A percentile compares a stretch with the other conserved stretches of the same genome.
phyloP scores from a whole-genome alignment of 2,113 vertebrate species.

The Bagarius yarrelli region DNA sequence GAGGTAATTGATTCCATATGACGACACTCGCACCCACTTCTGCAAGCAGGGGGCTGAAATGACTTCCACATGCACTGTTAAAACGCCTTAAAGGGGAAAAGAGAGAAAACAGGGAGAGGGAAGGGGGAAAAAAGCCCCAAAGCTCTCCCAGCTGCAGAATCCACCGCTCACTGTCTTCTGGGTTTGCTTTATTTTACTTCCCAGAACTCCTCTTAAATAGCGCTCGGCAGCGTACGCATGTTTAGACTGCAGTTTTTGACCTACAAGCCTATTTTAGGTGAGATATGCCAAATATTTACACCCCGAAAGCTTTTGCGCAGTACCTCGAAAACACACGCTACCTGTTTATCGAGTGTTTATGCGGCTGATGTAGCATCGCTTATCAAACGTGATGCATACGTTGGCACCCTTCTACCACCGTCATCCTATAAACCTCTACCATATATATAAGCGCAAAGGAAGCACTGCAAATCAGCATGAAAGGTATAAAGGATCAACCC shows the following conservation, averaged over 20 bases:
- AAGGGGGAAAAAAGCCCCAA: background rate
- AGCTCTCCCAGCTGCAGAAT: constrained; percentile 42
- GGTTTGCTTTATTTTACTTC: constrained; percentile 43
- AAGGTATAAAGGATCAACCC: background rate
- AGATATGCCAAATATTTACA: constrained; percentile 9
- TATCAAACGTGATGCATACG: background rate
- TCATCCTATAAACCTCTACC: background rate
- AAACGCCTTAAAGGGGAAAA: constrained; percentile 50
- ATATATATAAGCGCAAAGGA: background rate
- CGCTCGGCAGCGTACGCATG: background rate
- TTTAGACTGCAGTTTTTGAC: constrained; percentile 12
- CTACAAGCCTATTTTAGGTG: constrained; percentile 23
- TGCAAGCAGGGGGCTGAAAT: constrained; percentile 53
- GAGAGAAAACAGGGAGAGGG: background rate
- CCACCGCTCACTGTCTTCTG: constrained; percentile 26
- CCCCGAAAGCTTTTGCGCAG: background rate
- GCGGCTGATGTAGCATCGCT: background rate
- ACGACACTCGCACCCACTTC: constrained; percentile 51
- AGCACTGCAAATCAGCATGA: background rate
- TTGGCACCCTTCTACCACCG: background rate
- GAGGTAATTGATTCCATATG: constrained; percentile 59
- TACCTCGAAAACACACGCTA: too few species aligned
- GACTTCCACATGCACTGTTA: constrained; percentile 59
- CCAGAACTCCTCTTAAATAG: constrained; percentile 20
- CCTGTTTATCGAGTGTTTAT: background rate